A percentile compares a stretch with the other conserved stretches of the same genome.
Evolutionary conservation across 1,140 invertebrate genomes (phyloP).

Genomic region (Gryllus bimaculatus): DNA sequence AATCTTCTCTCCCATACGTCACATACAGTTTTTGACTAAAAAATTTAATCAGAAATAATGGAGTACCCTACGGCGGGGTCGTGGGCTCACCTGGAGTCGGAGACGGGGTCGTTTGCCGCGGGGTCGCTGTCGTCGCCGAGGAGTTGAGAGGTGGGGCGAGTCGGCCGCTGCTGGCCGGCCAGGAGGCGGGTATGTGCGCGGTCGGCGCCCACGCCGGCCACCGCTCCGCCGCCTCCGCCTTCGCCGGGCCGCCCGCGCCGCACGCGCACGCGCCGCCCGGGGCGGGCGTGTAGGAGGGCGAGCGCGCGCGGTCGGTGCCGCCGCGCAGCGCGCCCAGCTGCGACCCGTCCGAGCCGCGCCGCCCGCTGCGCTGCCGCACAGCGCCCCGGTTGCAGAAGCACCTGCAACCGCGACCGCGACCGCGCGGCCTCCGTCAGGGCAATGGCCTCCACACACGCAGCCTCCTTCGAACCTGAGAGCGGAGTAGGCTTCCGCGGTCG

Average conservation of each 20-base stretch:
- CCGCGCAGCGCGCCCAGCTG: conserved; percentile 34
- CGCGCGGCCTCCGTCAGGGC: too few species aligned
- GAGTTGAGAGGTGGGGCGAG: not conserved
- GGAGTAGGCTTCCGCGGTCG: too few species aligned
- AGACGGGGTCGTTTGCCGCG: conserved; percentile 10
- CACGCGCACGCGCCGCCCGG: not conserved
- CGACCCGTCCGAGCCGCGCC: conserved; percentile 56
- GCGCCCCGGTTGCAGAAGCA: conserved; percentile 23
- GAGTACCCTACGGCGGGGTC: too few species aligned
- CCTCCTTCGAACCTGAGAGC: too few species aligned
- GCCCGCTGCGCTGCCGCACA: conserved; percentile 32
- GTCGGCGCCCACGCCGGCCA: conserved; percentile 10
- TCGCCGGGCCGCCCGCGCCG: not conserved
- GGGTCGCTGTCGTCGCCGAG: conserved; percentile 19
- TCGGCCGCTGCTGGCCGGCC: not conserved
- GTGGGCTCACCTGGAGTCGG: conserved; percentile 18
- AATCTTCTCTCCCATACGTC: too few species aligned
- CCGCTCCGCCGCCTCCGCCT: conserved; percentile 11
- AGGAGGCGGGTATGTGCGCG: not conserved
- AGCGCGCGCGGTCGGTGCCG: conserved; percentile 11
- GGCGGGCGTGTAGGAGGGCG: conserved; percentile 10
- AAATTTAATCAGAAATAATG: too few species aligned
- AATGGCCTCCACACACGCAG: too few species aligned
- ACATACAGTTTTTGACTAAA: too few species aligned
- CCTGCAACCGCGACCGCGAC: not conserved